Percentiles rank a stretch among this genome's conserved stretches.
phyloP scores from a whole-genome alignment of 1,140 invertebrate genomes.

The Caenorhabditis briggsae region DNA sequence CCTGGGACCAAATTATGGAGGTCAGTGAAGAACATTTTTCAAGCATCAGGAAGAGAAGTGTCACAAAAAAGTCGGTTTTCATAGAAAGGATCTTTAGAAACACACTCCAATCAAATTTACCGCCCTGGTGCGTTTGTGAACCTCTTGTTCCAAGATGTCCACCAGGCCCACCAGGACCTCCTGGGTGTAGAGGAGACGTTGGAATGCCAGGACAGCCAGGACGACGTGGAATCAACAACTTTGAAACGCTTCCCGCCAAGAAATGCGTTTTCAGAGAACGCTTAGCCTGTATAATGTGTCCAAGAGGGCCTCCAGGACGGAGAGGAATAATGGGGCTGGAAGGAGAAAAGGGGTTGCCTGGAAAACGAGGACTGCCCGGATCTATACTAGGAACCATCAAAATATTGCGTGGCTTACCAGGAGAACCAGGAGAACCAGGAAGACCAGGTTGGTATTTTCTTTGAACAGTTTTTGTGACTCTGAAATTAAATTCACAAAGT shows the following conservation, averaged over 20 bases:
- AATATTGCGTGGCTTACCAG: constrained; percentile 34
- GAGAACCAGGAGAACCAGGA: constrained; percentile 64
- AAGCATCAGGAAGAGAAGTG: neutral
- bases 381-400: neutral
- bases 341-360: neutral
- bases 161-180: constrained; percentile 69
- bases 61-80: constrained; percentile 21
- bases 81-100: neutral
- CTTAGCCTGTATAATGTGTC: constrained; percentile 34
- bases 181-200: constrained; percentile 71
- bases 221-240: constrained; percentile 34
- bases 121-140: constrained; percentile 18
- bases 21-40: neutral
- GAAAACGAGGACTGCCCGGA: constrained; percentile 4
- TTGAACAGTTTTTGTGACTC: no score
- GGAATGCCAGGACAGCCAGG: constrained; percentile 23
- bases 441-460: constrained; percentile 42
- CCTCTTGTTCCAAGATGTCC: constrained; percentile 55
- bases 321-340: constrained; percentile 7
- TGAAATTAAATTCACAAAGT: no score
- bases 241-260: neutral
- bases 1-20: constrained; percentile 4
- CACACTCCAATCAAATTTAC: neutral
- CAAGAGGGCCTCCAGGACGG: constrained; percentile 24
- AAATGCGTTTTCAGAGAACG: constrained; percentile 23